Conservation (phyloP, 2,888 invertebrate genomes). For the Halictus ligatus region DNA sequence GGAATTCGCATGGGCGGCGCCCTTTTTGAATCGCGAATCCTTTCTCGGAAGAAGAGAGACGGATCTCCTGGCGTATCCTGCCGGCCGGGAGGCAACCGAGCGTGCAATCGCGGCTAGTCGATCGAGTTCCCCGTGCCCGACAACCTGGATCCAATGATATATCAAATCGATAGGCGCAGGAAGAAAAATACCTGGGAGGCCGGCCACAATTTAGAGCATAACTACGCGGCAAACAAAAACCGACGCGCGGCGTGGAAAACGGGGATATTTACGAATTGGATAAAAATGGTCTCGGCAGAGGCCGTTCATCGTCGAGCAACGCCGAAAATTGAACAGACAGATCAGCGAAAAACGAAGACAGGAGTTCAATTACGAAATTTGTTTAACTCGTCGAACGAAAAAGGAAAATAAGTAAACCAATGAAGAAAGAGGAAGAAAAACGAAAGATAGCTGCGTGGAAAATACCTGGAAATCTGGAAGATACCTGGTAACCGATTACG, state of each 20-base stretch:
- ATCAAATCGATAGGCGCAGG: conserved; percentile 41
- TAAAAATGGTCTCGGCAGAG: background rate
- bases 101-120: conserved; percentile 59
- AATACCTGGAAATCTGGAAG: no score
- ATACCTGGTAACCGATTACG: no score
- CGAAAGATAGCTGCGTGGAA: no score
- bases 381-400: no score
- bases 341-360: background rate
- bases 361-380: no score
- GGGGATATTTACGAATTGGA: background rate
- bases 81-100: conserved; percentile 35
- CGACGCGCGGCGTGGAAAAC: background rate
- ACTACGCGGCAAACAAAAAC: background rate
- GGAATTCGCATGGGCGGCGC: conserved; percentile 68
- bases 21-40: conserved; percentile 65
- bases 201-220: background rate
- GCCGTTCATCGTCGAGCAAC: background rate
- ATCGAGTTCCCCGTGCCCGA: conserved; percentile 45
- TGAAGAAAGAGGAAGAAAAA: no score
- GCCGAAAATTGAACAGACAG: no score
- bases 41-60: conserved; percentile 64
- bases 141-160: conserved; percentile 41
- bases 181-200: conserved; percentile 13
- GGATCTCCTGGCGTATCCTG: conserved; percentile 41
- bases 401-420: no score